Evolutionary conservation across 2,113 vertebrate genomes (phyloP), one percentile per base, ranked within the genome.

Genomic region (Vidua macroura): DNA sequence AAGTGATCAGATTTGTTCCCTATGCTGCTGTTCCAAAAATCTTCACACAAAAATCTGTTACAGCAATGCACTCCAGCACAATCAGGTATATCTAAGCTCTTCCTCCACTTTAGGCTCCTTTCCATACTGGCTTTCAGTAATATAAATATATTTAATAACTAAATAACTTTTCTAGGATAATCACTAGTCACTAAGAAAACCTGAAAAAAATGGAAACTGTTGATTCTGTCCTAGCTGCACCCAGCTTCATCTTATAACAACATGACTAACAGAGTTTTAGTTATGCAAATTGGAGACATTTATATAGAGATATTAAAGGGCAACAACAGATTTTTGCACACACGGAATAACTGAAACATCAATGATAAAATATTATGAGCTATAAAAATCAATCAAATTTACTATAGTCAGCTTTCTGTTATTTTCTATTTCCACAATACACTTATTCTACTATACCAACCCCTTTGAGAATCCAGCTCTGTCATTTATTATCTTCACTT

Each of bases 401-500:
- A 66, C 13, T 83, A 25, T 0, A 63, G 25, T 23, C 33, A 75
- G 44, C 15, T 91, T 86, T 90, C 30, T 79, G 27, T 31, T 81
- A 30, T 35, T 93, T 88, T 92, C 39, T 46, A 43, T 76, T 81
- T 46, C 44, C 30, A 88, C 17, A 89, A 72, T 11, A 55, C 11
- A 23, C 10, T 92, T 79, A 83, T 62, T 93, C 66, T 94, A 84
- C 25, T 68, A 91, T 98, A 98, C 98, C 90, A 96, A 99, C 99
- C 99, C 98, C 95, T 98, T 99, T 28, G 98, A 98, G 19, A 98
- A 91, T 97, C 98, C 98, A 93, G 97, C 96, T 97, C 98, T 98
- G 97, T 99, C 98, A 74, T 96, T 97, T 77, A 99, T 97, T 96
- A 99, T 99, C 96, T 99, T 99, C 97, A 99, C 98, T 96, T 99